Evolutionary conservation across 2,888 invertebrate genomes (phyloP).

Genomic region (Geotrupes spiniger): DNA sequence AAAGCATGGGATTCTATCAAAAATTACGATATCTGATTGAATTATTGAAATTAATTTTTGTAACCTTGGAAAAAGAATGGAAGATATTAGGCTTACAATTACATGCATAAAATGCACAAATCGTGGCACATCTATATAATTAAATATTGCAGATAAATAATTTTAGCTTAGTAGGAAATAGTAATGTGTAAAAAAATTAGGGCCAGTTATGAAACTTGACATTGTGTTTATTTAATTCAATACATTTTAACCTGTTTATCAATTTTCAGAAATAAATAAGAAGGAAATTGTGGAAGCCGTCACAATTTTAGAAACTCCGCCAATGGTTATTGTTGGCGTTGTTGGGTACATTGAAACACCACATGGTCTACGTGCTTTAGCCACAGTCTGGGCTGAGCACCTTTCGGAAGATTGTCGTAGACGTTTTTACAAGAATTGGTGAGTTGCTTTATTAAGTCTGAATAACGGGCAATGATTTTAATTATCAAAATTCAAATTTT

Average conservation of each 20-base stretch:
- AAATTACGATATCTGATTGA: no score
- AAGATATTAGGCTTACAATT: no score
- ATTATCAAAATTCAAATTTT: background rate
- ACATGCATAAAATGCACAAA: no score
- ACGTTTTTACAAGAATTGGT: conserved; percentile 99
- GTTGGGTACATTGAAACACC: conserved; percentile 99
- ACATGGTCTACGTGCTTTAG: conserved; percentile 89
- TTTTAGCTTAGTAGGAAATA: no score
- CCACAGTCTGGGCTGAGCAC: conserved; percentile 98
- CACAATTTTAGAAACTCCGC: conserved; percentile 96
- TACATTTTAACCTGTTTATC: background rate
- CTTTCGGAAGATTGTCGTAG: conserved; percentile 97
- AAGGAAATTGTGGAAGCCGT: conserved; percentile 99
- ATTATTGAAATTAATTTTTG: no score
- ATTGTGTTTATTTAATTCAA: background rate
- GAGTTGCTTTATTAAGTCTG: conserved; percentile 45
- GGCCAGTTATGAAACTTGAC: no score
- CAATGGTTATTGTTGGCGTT: conserved; percentile 95
- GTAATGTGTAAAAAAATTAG: no score
- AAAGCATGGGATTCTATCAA: no score
- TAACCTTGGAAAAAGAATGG: no score
- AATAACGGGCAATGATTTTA: conserved; percentile 16
- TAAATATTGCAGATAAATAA: no score
- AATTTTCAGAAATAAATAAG: conserved; percentile 89
- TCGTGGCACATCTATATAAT: no score